Conservation (phyloP, 2,888 invertebrate species). For the Cheilosia scutellata region DNA sequence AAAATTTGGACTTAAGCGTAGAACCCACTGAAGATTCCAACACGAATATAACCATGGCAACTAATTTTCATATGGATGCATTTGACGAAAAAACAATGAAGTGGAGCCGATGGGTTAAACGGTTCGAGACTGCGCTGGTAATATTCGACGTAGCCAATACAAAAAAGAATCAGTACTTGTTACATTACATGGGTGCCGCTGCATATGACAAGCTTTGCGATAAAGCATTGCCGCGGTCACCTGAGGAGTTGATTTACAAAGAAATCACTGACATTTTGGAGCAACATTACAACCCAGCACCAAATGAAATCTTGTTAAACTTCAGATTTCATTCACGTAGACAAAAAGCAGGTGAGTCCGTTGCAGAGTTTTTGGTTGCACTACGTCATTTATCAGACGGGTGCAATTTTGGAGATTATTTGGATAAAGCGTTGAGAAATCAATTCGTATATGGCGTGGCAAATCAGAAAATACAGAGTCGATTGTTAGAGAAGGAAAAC, state of each 20-base stretch:
- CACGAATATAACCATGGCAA: too few relatives aligned
- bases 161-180: not conserved
- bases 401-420: not conserved
- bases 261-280: not conserved
- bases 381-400: not conserved
- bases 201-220: constrained; percentile 15
- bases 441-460: constrained; percentile 32
- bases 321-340: constrained; percentile 9
- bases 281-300: constrained; percentile 3
- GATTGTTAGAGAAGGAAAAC: not conserved
- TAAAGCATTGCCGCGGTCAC: not conserved
- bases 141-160: not conserved
- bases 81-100: too few relatives aligned
- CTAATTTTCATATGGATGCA: too few relatives aligned
- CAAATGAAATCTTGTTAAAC: constrained; percentile 23
- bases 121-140: not conserved
- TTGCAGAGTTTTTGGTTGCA: constrained; percentile 3
- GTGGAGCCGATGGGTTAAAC: too few relatives aligned
- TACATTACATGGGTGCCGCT: not conserved
- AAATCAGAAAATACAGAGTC: constrained; percentile 26
- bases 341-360: constrained; percentile 7
- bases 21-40: too few relatives aligned
- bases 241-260: not conserved
- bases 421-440: constrained; percentile 1
- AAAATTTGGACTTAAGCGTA: too few relatives aligned